These are phyloP conservation scores for Champsocephalus esox DNA, from an alignment of 2,797 vertebrate genomes.

Conservation along the genomic window DNA sequence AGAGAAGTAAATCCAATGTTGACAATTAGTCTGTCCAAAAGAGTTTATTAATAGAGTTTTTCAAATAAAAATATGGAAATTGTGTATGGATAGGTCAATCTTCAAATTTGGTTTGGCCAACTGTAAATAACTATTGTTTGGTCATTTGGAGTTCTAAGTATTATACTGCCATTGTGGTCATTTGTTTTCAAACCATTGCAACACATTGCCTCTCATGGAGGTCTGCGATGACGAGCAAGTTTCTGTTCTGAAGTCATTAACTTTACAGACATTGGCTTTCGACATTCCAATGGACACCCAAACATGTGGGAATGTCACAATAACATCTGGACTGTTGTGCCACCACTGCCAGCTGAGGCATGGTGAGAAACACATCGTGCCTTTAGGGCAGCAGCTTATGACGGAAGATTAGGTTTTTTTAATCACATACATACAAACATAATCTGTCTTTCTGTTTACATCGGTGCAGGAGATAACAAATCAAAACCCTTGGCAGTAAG, in stretches of 20 bases:
- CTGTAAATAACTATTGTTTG: constrained; percentile 29
- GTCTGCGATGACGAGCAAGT: constrained; percentile 49
- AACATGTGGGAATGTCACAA: constrained; percentile 59
- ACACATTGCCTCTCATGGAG: constrained; percentile 56
- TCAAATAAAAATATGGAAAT: not conserved
- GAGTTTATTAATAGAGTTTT: not conserved
- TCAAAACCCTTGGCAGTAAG: constrained; percentile 56
- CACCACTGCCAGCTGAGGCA: constrained; percentile 29
- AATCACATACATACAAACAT: not conserved
- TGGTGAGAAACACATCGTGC: constrained; percentile 6
- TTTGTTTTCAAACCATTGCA: constrained; percentile 43
- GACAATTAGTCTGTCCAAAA: not conserved
- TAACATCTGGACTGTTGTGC: constrained; percentile 68
- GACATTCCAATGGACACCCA: constrained; percentile 52
- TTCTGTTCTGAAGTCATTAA: constrained; percentile 46
- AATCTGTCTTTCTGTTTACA: constrained; percentile 23
- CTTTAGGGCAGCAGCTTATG: constrained; percentile 14
- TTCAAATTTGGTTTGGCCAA: constrained; percentile 18
- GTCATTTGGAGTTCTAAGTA: constrained; percentile 42
- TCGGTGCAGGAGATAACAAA: constrained; percentile 41
- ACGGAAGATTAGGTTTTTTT: constrained; percentile 22
- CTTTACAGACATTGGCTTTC: constrained; percentile 41
- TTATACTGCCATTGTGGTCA: constrained; percentile 47
- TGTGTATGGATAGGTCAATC: not conserved
- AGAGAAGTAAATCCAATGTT: not conserved